Evolutionary conservation across 2,797 vertebrate genomes (phyloP).

Genomic region (Bufotes viridis): DNA sequence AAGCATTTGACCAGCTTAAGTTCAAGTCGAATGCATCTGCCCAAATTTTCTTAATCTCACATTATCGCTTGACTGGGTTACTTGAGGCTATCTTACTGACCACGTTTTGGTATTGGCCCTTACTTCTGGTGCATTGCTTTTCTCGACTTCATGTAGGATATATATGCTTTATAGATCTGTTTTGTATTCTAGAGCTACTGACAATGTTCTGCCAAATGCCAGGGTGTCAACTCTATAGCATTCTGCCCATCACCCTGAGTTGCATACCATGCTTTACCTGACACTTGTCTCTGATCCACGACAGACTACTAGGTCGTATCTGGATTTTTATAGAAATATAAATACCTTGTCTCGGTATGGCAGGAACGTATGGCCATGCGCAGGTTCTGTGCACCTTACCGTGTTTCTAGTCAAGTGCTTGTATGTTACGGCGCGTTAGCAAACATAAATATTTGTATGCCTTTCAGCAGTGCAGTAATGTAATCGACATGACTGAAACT

Average conservation of each 20-base stretch:
- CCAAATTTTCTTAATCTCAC: background rate
- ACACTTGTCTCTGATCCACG: background rate
- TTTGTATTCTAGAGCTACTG: too few species aligned
- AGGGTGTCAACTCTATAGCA: too few species aligned
- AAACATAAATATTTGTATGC: constrained; percentile 53
- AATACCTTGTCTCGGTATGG: background rate
- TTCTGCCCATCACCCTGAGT: background rate
- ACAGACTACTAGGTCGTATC: background rate
- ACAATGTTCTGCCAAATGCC: too few species aligned
- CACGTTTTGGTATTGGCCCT: background rate
- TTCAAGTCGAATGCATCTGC: too few species aligned
- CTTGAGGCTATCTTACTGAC: background rate
- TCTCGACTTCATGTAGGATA: background rate
- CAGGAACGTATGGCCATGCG: too few species aligned
- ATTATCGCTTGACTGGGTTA: background rate
- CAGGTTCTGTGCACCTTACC: background rate
- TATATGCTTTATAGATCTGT: background rate
- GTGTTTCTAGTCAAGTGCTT: constrained; percentile 31
- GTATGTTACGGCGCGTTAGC: constrained; percentile 45
- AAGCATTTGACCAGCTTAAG: background rate
- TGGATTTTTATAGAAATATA: background rate
- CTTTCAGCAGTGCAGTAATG: constrained; percentile 39
- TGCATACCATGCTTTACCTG: background rate
- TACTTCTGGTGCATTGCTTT: background rate
- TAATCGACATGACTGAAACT: constrained; percentile 53